A percentile compares a stretch with the other conserved stretches of the same genome.
Conservation (phyloP, 2,888 invertebrate genomes). For the Ypsolopha sequella region DNA sequence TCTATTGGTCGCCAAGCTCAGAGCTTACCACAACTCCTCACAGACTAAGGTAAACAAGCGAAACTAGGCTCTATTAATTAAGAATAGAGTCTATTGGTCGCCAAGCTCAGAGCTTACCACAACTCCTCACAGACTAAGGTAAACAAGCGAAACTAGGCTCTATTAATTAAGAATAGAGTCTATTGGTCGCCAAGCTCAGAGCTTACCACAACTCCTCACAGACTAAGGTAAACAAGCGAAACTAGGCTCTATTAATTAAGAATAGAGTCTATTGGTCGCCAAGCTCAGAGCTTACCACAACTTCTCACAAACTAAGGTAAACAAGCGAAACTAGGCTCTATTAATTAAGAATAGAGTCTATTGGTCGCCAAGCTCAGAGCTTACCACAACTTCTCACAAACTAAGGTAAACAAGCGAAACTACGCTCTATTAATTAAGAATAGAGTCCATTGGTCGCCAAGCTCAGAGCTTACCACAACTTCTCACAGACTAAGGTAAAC, state of each 20-base stretch:
- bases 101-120: slow-evolving; percentile 96
- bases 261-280: no score
- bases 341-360: no score
- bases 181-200: slow-evolving; percentile 92
- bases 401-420: slow-evolving; percentile 82
- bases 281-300: slow-evolving; percentile 98
- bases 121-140: slow-evolving; percentile 97
- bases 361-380: slow-evolving; percentile 97
- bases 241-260: no score
- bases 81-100: no score
- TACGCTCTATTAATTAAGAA: no score
- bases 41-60: slow-evolving; percentile 90
- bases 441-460: slow-evolving; percentile 98
- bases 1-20: no score
- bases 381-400: slow-evolving; percentile 98
- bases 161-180: no score
- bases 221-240: slow-evolving; percentile 84
- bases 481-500: slow-evolving; percentile 91
- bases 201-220: slow-evolving; percentile 99
- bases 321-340: no score
- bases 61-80: no score
- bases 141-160: no score
- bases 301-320: slow-evolving; percentile 93
- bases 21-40: slow-evolving; percentile 98
- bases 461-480: slow-evolving; percentile 97